These are phyloP conservation scores for Caenorhabditis remanei DNA, from an alignment of 1,140 invertebrate genomes.

Conservation along the genomic window DNA sequence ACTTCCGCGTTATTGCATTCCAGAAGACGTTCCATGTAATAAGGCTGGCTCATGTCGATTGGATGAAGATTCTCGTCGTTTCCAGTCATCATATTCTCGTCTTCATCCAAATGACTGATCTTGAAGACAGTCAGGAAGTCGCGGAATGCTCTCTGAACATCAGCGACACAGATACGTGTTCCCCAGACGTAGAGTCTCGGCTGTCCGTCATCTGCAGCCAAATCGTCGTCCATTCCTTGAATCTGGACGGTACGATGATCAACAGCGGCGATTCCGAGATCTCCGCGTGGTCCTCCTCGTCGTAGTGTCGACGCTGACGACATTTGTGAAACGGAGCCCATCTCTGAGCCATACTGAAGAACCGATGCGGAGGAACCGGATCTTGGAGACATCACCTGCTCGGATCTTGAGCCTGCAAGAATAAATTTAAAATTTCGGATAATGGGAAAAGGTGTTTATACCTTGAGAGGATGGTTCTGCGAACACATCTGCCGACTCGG, in stretches of 20 bases:
- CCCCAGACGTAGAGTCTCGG: constrained; percentile 73
- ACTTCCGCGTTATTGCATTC: constrained; percentile 50
- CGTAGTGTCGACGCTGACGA: constrained; percentile 6
- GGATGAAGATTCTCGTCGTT: constrained; percentile 40
- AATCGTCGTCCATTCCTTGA: constrained; percentile 51
- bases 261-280: constrained; percentile 54
- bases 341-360: constrained; percentile 58
- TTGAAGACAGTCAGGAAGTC: constrained; percentile 68
- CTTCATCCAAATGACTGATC: constrained; percentile 69
- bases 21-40: constrained; percentile 74
- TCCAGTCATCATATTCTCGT: constrained; percentile 69
- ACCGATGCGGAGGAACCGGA: constrained; percentile 31
- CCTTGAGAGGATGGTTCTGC: constrained; percentile 14
- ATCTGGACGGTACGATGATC: constrained; percentile 59
- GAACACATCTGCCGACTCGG: constrained; percentile 20
- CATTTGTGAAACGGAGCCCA: constrained; percentile 38
- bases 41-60: constrained; percentile 63
- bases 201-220: constrained; percentile 49
- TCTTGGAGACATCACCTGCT: constrained; percentile 10
- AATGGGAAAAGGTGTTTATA: neutral
- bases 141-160: constrained; percentile 72
- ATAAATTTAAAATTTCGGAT: neutral
- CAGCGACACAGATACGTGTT: constrained; percentile 72
- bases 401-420: neutral
- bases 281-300: constrained; percentile 13